These are phyloP conservation scores for Brachylomia viminalis DNA, from an alignment of 2,888 invertebrate genomes.

Conservation along the genomic window DNA sequence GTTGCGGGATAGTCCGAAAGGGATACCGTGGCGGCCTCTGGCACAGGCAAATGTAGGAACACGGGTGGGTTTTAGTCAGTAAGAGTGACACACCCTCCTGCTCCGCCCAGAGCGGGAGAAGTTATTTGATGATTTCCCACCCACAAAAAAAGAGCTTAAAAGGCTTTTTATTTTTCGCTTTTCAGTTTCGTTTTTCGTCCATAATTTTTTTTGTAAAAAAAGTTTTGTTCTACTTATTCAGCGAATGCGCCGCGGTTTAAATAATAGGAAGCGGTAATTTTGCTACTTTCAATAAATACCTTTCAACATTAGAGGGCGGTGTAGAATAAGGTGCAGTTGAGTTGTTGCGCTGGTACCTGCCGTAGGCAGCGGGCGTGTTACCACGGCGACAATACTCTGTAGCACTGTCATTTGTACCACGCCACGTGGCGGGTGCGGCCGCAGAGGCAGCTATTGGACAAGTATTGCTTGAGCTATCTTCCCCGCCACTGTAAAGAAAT, in stretches of 20 bases:
- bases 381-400: constrained; percentile 88
- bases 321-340: constrained; percentile 85
- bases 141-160: no score
- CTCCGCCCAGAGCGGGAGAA: no score
- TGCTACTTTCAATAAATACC: constrained; percentile 71
- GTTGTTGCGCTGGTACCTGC: constrained; percentile 91
- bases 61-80: no score
- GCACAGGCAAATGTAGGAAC: no score
- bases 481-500: constrained; percentile 81
- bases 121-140: no score
- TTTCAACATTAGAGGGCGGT: constrained; percentile 87
- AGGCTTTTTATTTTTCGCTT: not conserved
- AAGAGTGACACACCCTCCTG: no score
- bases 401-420: constrained; percentile 89
- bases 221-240: not conserved
- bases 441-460: constrained; percentile 87
- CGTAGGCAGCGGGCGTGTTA: constrained; percentile 89
- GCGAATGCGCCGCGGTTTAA: not conserved
- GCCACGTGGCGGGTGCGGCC: constrained; percentile 88
- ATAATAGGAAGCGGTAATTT: not conserved
- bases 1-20: no score
- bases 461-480: constrained; percentile 85
- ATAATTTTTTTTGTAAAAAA: not conserved
- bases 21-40: no score
- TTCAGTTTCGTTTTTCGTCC: not conserved